Evolutionary conservation across 2,113 vertebrate species (phyloP), one percentile per base, ranked within the genome.

Genomic region (Nannospalax galili): DNA sequence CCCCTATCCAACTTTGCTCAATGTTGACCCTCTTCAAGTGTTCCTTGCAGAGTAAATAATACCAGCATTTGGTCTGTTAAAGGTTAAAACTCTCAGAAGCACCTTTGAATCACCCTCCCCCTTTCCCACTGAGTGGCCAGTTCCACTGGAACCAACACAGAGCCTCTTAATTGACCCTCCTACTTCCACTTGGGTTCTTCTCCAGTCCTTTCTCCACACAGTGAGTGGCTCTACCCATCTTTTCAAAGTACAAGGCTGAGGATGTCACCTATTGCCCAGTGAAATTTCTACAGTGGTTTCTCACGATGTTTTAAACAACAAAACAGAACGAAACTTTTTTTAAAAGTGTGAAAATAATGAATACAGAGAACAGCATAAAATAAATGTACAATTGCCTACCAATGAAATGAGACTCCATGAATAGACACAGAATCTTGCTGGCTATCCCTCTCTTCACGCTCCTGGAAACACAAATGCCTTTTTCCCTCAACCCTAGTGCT

Each of bases 331-430:
- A n/a, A n/a, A n/a, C n/a, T n/a, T n/a, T n/a, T n/a, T n/a, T n/a
- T n/a, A n/a, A n/a, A n/a, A n/a, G n/a, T n/a, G n/a, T n/a, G n/a
- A n/a, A 95, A 74, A 64, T 48, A 64, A 88, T 19, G 30, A 77
- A 74, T 37, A 81, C 14, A 82, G 72, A 88, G 85, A 95, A 94
- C 40, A 90, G 11, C 26, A 84, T 45, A 81, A 93, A 90, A 85
- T 24, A 84, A 91, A 79, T 20, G 45, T 62, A 48, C 52, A 89
- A 74, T 42, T n/a, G 91, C 81, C 78, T 26, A 80, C 16, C 28
- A 58, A 40, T 70, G 75, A 92, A 85, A 73, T 7, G 17, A 94
- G 26, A n/a, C 80, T 67, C n/a, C 70, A 24, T 1, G 58, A 89
- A 95, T 88, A 67, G 64, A 75, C 37, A 28, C 10, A 77, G 90